Evolutionary conservation across 2,113 vertebrate genomes (phyloP).

Genomic region (Zeus faber): DNA sequence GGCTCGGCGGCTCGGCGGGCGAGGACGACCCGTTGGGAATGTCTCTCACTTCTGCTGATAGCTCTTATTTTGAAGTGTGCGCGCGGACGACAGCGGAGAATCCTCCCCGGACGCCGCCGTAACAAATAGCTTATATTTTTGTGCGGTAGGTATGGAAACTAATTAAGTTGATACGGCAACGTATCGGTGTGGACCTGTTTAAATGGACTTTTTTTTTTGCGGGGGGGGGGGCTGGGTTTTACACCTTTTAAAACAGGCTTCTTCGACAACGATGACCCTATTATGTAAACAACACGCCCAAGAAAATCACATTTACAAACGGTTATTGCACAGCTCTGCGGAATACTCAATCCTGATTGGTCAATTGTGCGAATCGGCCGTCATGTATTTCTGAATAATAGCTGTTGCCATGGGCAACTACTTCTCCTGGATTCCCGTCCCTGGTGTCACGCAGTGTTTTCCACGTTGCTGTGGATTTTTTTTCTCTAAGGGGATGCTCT

Average conservation of each 20-base stretch:
- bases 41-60: conserved; percentile 56
- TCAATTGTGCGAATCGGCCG: too few relatives aligned
- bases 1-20: conserved; percentile 31
- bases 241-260: not conserved
- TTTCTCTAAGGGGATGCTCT: too few relatives aligned
- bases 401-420: too few relatives aligned
- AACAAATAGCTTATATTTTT: conserved; percentile 29
- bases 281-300: not conserved
- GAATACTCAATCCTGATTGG: too few relatives aligned
- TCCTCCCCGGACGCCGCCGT: conserved; percentile 8
- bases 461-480: too few relatives aligned
- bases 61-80: conserved; percentile 33
- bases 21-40: conserved; percentile 44
- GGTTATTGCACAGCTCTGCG: too few relatives aligned
- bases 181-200: not conserved
- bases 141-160: not conserved
- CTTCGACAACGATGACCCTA: not conserved
- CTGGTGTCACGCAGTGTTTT: too few relatives aligned
- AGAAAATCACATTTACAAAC: too few relatives aligned
- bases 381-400: too few relatives aligned
- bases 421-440: too few relatives aligned
- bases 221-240: not conserved
- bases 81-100: conserved; percentile 18
- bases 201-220: not conserved
- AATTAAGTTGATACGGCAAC: not conserved